These are phyloP conservation scores for Oryctes rhinoceros DNA, from an alignment of 1,140 invertebrate species.

Conservation along the genomic window DNA sequence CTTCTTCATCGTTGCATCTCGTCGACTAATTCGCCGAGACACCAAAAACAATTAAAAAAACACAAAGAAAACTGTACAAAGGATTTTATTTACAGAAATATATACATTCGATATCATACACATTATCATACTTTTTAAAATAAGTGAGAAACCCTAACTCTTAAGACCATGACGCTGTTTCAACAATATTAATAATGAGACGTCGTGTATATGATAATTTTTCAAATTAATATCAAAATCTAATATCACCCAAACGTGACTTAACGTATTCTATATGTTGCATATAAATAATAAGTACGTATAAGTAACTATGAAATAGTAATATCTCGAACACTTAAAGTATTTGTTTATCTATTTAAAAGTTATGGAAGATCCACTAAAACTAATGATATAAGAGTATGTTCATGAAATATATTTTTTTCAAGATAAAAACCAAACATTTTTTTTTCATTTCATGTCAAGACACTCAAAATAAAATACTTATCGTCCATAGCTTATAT, in stretches of 20 bases:
- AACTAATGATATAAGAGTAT: too few relatives aligned
- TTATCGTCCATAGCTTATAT: neutral
- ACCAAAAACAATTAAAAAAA: neutral
- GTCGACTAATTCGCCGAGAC: too few relatives aligned
- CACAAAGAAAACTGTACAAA: conserved; percentile 15
- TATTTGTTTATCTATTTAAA: neutral
- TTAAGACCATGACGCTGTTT: neutral
- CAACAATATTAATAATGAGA: neutral
- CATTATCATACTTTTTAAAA: conserved; percentile 1
- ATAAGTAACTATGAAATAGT: neutral
- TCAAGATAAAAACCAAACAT: too few relatives aligned
- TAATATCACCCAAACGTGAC: conserved; percentile 12
- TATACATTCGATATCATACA: conserved; percentile 32
- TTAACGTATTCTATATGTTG: neutral
- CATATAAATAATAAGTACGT: neutral
- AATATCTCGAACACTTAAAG: neutral
- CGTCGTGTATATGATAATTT: neutral
- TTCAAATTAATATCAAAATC: neutral
- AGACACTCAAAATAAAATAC: neutral
- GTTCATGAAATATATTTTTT: too few relatives aligned
- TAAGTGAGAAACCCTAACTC: neutral
- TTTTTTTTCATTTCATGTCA: neutral
- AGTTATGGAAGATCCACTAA: too few relatives aligned
- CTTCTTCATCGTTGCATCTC: too few relatives aligned
- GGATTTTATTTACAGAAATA: conserved; percentile 39